Base-by-base conservation (phyloP, 2,113 vertebrate species). In the Alosa alosa region DNA sequence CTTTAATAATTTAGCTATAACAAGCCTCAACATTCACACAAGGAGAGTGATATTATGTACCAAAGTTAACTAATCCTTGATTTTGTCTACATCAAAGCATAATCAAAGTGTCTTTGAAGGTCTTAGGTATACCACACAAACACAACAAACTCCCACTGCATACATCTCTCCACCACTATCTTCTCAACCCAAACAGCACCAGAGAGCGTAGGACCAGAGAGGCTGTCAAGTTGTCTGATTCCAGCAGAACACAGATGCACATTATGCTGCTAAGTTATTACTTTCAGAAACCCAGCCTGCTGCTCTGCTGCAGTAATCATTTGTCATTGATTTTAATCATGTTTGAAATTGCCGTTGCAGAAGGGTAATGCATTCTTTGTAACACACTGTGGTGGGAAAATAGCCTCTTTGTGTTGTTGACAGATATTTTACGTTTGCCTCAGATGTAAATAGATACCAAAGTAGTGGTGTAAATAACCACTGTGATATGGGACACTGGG, bases 321-420 rank as follows among this genome's bases (percentile, higher is more conserved):
- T 78, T 78, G 72, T 78, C 72, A 78, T 78, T 78, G 72, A 78
- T 78, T 78, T 78, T 78, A 36, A 78, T 78, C 72, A 78, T 41
- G 72, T 78, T 78, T 78, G 72, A 78, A 78, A 78, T 78, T 78
- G 72, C 72, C 39, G 31, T 13, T 39, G 72, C 72, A 39, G 72
- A 78, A 41, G 25, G 36, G 72, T 78, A 39, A 78, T 39, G 72
- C 72, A 5, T 78, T 41, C 13, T 18, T 78, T 31, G 72, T 31
- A 72, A 13, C 64, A 31, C n/a, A 9, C 72, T 78, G 72, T 78
- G 9, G 72, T 17, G 25, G 72, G 72, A 15, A 78, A 78, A 78
- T 78, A 78, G 72, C 72, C 72, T 78, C 31, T 78, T 39, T 78
- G 25, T 78, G 72, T 39, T 6, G 36, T 31, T 78, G 72, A 39